Evolutionary conservation across 2,797 vertebrate species (phyloP).

Genomic region (Chiroxiphia lanceolata): DNA sequence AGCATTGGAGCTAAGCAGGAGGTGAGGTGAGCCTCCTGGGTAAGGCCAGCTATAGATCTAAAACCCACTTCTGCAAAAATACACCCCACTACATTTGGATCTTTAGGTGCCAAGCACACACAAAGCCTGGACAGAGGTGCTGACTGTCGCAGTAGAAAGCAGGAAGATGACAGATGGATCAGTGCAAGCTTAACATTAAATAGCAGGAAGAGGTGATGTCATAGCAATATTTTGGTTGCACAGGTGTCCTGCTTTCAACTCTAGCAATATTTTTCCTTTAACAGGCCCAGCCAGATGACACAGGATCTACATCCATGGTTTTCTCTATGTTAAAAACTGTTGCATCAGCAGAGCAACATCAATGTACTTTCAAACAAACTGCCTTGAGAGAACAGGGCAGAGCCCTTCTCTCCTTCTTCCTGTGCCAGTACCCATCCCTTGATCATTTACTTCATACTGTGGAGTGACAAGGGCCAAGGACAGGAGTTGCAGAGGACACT

Average conservation of each 20-base stretch:
- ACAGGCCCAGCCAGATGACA: neutral
- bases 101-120: neutral
- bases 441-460: neutral
- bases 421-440: neutral
- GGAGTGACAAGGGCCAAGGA: neutral
- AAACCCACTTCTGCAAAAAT: neutral
- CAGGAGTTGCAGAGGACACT: neutral
- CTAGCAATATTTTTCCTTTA: neutral
- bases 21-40: neutral
- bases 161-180: neutral
- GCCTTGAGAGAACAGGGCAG: neutral
- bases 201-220: neutral
- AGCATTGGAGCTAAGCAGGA: neutral
- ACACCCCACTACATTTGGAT: neutral
- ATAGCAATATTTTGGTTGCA: neutral
- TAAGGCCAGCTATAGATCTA: neutral
- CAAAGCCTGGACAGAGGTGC: neutral
- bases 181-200: neutral
- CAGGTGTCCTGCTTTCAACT: neutral
- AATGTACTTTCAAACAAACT: neutral
- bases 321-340: neutral
- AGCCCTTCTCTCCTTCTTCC: neutral
- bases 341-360: neutral
- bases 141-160: accelerated
- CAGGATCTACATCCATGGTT: neutral